Evolutionary conservation across 1,140 invertebrate genomes (phyloP).

Genomic region (Microplitis demolitor): DNA sequence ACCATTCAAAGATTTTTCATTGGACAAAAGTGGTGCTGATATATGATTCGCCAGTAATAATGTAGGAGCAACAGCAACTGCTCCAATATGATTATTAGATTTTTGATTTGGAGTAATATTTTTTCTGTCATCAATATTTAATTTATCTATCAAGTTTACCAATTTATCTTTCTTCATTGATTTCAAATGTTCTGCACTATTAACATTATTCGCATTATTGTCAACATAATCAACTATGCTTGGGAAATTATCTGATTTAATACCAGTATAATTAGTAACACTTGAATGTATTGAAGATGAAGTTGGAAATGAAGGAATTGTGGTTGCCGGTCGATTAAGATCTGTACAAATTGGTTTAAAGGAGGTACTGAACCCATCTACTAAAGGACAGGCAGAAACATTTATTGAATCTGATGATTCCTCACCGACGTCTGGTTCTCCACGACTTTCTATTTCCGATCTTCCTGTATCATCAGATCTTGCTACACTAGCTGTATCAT

Average conservation of each 20-base stretch:
- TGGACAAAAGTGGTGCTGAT: conserved; percentile 35
- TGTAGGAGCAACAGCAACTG: conserved; percentile 37
- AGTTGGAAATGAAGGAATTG: conserved; percentile 44
- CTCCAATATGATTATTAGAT: conserved; percentile 35
- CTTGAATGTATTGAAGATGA: conserved; percentile 44
- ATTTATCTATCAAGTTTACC: conserved; percentile 49
- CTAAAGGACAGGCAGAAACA: conserved; percentile 29
- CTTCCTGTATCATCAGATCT: conserved; percentile 75
- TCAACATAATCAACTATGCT: conserved; percentile 59
- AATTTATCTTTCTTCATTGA: conserved; percentile 43
- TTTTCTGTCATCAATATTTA: conserved; percentile 49
- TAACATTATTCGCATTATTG: conserved; percentile 60
- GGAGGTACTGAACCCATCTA: conserved; percentile 39
- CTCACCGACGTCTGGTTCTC: conserved; percentile 59
- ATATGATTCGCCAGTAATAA: conserved; percentile 51
- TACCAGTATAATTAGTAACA: conserved; percentile 50
- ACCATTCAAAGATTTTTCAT: conserved; percentile 46
- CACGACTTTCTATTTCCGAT: conserved; percentile 66
- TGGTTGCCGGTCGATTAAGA: conserved; percentile 32
- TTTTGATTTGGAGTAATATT: conserved; percentile 35
- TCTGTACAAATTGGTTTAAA: conserved; percentile 58
- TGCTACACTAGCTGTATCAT: conserved; percentile 78
- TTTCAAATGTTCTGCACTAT: conserved; percentile 40
- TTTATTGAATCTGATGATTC: conserved; percentile 49
- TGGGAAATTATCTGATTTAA: conserved; percentile 52